Evolutionary conservation across 2,888 invertebrate species (phyloP).

Genomic region (Achlya flavicornis): DNA sequence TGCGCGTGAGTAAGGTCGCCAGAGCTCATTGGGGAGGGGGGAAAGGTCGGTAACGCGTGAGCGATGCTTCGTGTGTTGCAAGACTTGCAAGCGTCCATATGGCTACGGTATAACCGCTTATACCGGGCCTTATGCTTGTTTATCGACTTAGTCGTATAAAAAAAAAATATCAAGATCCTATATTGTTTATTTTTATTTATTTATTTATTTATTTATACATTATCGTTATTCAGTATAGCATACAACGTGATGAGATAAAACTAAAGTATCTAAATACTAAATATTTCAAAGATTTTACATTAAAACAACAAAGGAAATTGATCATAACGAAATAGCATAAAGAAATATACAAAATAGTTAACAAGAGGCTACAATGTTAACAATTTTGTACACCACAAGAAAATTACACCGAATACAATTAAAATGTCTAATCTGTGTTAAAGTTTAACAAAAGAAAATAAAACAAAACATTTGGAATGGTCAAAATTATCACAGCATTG

Average conservation of each 20-base stretch:
- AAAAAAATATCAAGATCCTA: too few relatives aligned
- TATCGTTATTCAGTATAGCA: too few relatives aligned
- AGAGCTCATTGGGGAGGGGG: too few relatives aligned
- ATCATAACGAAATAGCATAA: neutral
- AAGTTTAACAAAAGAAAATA: conserved; percentile 3
- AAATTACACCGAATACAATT: neutral
- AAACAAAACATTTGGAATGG: conserved; percentile 9
- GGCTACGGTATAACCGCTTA: too few relatives aligned
- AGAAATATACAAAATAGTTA: neutral
- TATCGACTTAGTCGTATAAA: too few relatives aligned
- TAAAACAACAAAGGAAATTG: conserved; percentile 1
- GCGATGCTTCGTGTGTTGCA: too few relatives aligned
- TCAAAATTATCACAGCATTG: conserved; percentile 12
- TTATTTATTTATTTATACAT: too few relatives aligned
- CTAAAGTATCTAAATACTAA: neutral
- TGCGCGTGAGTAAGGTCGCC: too few relatives aligned
- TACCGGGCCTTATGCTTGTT: too few relatives aligned
- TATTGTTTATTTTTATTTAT: too few relatives aligned
- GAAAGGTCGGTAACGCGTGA: too few relatives aligned
- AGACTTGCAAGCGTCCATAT: too few relatives aligned
- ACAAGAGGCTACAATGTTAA: neutral
- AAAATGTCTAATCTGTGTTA: conserved; percentile 8
- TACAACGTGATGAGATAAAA: neutral
- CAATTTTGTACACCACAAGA: neutral
- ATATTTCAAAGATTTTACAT: neutral